Evolutionary conservation across 2,113 vertebrate genomes (phyloP).

Genomic region (Hydrochoerus hydrochaeris): DNA sequence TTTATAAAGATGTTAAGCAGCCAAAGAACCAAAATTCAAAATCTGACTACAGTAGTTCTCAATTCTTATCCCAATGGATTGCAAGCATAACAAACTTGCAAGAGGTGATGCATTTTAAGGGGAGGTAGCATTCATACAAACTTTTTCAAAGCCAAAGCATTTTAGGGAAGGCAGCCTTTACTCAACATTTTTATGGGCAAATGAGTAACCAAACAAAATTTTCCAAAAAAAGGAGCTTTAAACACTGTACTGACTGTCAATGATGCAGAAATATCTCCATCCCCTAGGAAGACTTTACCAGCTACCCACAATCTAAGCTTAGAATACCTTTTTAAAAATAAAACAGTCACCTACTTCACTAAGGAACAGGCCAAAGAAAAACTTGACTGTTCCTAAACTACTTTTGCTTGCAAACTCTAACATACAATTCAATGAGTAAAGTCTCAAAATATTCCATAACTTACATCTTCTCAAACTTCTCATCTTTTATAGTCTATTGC

Average conservation of each 20-base stretch:
- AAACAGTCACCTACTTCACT: neutral
- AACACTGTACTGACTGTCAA: neutral
- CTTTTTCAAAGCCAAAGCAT: neutral
- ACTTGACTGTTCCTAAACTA: neutral
- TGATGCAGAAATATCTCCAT: neutral
- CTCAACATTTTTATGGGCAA: slow-evolving; percentile 3
- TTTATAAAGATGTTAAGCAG: slow-evolving; percentile 25
- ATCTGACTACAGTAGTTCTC: neutral
- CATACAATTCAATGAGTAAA: neutral
- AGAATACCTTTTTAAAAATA: neutral
- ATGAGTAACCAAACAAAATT: neutral
- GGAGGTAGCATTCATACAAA: neutral
- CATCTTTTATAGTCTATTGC: neutral
- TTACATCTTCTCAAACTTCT: neutral
- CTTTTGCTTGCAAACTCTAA: slow-evolving; percentile 4
- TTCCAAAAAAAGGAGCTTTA: neutral
- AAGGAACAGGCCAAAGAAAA: neutral
- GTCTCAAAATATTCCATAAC: neutral
- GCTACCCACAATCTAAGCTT: neutral
- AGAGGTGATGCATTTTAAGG: neutral
- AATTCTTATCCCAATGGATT: neutral
- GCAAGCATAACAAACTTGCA: neutral
- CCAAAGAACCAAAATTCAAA: neutral
- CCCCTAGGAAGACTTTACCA: neutral
- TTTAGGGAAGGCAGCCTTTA: neutral